Conservation (phyloP, 2,888 invertebrate species). For the Hololepta plana region DNA sequence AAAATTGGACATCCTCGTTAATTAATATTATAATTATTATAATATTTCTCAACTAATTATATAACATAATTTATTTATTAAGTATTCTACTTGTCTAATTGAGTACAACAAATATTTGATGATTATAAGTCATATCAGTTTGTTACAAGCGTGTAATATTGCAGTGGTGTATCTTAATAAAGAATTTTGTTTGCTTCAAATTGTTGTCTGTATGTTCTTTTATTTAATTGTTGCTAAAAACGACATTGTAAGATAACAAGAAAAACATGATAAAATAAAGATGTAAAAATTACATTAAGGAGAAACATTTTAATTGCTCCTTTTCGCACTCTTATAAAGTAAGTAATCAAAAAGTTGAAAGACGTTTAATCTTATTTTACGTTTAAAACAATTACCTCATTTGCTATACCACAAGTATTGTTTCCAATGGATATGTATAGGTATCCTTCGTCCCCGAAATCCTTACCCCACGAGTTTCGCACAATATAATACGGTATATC, state of each 20-base stretch:
- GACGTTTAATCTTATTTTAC: too few species aligned
- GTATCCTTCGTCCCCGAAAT: conserved; percentile 61
- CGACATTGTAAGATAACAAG: background rate
- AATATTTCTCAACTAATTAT: too few species aligned
- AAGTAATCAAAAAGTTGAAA: too few species aligned
- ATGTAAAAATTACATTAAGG: too few species aligned
- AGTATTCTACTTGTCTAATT: too few species aligned
- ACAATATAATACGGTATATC: conserved; percentile 65
- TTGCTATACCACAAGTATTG: conserved; percentile 63
- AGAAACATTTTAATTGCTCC: too few species aligned
- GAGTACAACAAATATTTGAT: conserved; percentile 26
- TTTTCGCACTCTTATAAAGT: too few species aligned
- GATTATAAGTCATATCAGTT: conserved; percentile 30
- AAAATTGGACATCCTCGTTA: too few species aligned
- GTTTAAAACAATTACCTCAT: conserved; percentile 16
- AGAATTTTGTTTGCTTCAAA: conserved; percentile 31
- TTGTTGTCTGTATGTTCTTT: too few species aligned
- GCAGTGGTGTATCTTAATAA: conserved; percentile 32
- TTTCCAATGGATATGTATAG: conserved; percentile 53
- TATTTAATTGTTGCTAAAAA: too few species aligned
- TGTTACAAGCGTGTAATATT: conserved; percentile 32
- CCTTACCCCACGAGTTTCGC: conserved; percentile 68
- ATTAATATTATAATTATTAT: too few species aligned
- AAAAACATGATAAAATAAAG: conserved; percentile 2
- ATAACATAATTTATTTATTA: too few species aligned